Percentiles rank a stretch among this genome's conserved stretches.
These are phyloP conservation scores for Monarcha castaneiventris DNA, from an alignment of 2,113 vertebrate species.

Conservation along the genomic window DNA sequence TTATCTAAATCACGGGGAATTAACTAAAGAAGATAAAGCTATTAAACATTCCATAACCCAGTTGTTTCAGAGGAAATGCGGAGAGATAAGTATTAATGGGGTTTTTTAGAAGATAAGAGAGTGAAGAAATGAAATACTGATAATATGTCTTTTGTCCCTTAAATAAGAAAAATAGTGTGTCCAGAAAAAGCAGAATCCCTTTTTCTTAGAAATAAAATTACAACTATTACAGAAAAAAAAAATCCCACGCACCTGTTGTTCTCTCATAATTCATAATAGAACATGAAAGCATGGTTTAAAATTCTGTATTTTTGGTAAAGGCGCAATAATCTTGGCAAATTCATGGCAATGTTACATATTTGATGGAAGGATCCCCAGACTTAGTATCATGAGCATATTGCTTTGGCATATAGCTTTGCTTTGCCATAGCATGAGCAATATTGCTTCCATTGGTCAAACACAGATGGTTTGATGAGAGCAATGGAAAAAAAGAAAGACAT, in stretches of 20 bases:
- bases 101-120: background rate
- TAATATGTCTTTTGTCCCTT: background rate
- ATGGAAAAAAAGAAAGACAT: background rate
- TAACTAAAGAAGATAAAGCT: constrained; percentile 26
- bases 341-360: background rate
- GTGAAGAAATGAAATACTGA: background rate
- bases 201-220: background rate
- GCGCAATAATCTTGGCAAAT: background rate
- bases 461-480: background rate
- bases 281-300: background rate
- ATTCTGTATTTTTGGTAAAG: background rate
- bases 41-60: background rate
- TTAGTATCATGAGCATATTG: background rate
- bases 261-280: background rate
- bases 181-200: background rate
- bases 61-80: background rate
- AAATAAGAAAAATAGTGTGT: background rate
- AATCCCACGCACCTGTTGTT: background rate
- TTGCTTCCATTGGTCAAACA: background rate
- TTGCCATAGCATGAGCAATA: background rate
- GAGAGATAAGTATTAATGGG: background rate
- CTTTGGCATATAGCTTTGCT: background rate
- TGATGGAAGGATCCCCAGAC: background rate
- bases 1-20: background rate
- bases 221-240: background rate